Base-by-base conservation (phyloP, 2,797 vertebrate genomes). In the Dendrocincla fuliginosa region DNA sequence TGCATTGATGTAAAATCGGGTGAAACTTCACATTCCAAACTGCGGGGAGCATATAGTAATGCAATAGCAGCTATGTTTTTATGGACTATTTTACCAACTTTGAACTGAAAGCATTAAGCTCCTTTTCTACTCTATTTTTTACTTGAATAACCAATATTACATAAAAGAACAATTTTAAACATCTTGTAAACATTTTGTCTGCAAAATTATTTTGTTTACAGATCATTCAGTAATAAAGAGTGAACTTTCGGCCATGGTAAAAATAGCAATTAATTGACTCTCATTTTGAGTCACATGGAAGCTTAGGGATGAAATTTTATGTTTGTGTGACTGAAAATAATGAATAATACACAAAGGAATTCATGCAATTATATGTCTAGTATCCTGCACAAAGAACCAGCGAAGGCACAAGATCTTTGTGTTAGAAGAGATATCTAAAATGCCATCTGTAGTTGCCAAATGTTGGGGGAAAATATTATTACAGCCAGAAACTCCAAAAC, bases 251-350 rank as follows among this genome's bases (percentile, higher is more conserved):
- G 35, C 63, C 57, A 74, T 19, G 35, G 27, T 44, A 93, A 96
- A 97, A 96, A 87, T 79, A 93, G 56, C 70, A 79, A 93, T 86
- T 95, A 93, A 90, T 93, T 96, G 69, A 91, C 79, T 96, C 92
- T 86, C 55, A 65, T 93, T 93, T 92, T 81, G 53, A 92, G 35
- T 90, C 85, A 73, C 52, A 18, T 82, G 69, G 71, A 61, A 90
- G 59, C 75, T 84, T 87, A 87, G 6, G 0, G 79, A 95, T 64
- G 55, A 95, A 96, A 95, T 94, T 65, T 82, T 73, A 52, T 86
- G 75, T 87, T 75, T 91, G 22, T 80, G 79, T 85, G 47, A 73
- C 83, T 87, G 69, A 78, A 84, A 88, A 90, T 69, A 88, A 95
- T 88, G 55, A 96, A 89, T 92, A 95, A 92, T 87, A 84, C 76